Conservation (phyloP, 1,140 invertebrate species). For the Mycetomoellerius zeteki region DNA sequence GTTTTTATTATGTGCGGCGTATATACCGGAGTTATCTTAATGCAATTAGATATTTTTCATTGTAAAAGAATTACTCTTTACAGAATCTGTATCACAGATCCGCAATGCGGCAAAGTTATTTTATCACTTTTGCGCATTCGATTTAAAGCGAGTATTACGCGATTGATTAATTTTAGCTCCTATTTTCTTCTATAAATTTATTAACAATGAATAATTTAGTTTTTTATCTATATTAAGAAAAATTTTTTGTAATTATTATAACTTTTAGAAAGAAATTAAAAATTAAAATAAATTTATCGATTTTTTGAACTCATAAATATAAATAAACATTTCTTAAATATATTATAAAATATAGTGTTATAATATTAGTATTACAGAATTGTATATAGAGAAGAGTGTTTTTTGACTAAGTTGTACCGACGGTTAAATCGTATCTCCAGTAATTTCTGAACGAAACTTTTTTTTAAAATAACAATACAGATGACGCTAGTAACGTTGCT, state of each 20-base stretch:
- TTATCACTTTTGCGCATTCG: neutral
- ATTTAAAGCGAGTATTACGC: neutral
- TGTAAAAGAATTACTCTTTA: no score
- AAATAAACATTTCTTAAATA: neutral
- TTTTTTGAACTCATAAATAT: neutral
- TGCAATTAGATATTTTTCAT: no score
- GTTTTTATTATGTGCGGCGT: no score
- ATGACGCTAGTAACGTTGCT: no score
- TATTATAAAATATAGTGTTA: neutral
- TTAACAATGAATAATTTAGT: neutral
- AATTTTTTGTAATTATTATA: neutral
- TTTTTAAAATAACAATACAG: no score
- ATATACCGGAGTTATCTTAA: no score
- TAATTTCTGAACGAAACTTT: no score
- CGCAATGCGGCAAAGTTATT: constrained; percentile 1
- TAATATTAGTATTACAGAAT: neutral
- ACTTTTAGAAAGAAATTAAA: neutral
- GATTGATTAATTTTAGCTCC: neutral
- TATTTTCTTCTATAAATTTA: neutral
- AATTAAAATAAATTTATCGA: neutral
- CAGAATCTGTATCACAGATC: neutral
- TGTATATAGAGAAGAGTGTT: no score
- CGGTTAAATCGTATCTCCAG: no score
- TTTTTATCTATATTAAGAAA: neutral
- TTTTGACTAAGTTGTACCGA: no score